Evolutionary conservation across 2,888 invertebrate genomes (phyloP).

Genomic region (Catocala sponsa): DNA sequence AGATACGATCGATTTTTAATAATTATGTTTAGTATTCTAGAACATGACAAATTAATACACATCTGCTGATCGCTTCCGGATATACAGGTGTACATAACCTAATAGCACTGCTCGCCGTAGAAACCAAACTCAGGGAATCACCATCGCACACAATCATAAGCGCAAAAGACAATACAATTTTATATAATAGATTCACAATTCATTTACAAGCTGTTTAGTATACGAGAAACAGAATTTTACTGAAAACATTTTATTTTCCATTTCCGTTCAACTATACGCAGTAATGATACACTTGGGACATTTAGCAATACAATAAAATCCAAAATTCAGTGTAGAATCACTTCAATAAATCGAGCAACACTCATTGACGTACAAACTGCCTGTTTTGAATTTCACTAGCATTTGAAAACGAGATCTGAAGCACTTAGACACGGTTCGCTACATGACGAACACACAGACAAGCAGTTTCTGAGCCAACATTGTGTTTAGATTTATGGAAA

Average conservation of each 20-base stretch:
- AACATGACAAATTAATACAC: too few relatives aligned
- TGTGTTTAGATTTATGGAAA: too few relatives aligned
- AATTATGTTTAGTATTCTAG: too few relatives aligned
- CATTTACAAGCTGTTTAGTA: not conserved
- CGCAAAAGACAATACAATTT: not conserved
- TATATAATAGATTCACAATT: not conserved
- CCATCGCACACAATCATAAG: too few relatives aligned
- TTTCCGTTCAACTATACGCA: slow-evolving; percentile 40
- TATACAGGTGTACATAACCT: too few relatives aligned
- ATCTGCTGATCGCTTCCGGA: too few relatives aligned
- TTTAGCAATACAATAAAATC: slow-evolving; percentile 62
- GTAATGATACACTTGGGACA: slow-evolving; percentile 50
- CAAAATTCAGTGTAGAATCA: slow-evolving; percentile 67
- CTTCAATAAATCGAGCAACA: slow-evolving; percentile 78
- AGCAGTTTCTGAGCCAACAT: slow-evolving; percentile 17
- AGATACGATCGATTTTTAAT: too few relatives aligned
- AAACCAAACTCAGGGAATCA: too few relatives aligned
- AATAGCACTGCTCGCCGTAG: too few relatives aligned
- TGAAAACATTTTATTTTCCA: slow-evolving; percentile 43
- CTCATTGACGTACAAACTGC: slow-evolving; percentile 77
- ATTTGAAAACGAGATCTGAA: slow-evolving; percentile 77
- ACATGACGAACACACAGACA: slow-evolving; percentile 56
- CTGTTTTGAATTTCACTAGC: slow-evolving; percentile 85
- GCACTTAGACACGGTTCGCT: slow-evolving; percentile 82
- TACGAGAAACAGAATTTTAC: not conserved